Percentiles rank a stretch among this genome's conserved stretches.
Conservation (phyloP, 2,797 vertebrate species). For the Scomberomorus guttatus region DNA sequence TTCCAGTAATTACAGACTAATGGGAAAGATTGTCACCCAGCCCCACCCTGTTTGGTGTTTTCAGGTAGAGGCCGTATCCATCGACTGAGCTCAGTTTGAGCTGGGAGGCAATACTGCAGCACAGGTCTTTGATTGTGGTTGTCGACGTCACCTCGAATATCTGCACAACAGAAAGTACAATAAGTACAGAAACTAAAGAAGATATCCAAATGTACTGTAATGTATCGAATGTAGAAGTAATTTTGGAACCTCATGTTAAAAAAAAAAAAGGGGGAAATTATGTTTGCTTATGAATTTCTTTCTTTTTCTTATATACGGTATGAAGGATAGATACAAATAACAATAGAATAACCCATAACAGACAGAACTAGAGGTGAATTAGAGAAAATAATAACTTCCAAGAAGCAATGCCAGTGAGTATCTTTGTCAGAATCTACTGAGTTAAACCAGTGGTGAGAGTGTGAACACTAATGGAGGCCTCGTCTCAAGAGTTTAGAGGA, state of each 20-base stretch:
- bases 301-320: too few species aligned
- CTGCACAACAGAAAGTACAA: conserved; percentile 72
- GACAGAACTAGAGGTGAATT: background rate
- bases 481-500: background rate
- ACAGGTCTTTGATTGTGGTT: conserved; percentile 88
- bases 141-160: conserved; percentile 89
- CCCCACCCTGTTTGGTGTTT: conserved; percentile 90
- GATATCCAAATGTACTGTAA: background rate
- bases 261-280: background rate
- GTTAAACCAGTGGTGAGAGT: background rate
- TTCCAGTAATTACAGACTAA: background rate
- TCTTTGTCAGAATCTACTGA: background rate
- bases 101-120: conserved; percentile 80
- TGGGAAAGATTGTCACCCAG: background rate
- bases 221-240: background rate
- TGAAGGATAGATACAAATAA: background rate
- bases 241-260: background rate
- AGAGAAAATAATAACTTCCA: background rate
- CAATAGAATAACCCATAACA: background rate
- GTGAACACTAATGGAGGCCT: background rate
- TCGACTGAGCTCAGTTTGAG: conserved; percentile 89
- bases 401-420: background rate
- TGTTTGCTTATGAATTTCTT: background rate
- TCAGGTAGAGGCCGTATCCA: conserved; percentile 94
- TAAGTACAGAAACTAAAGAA: background rate